A percentile compares a stretch with the other conserved stretches of the same genome.
Evolutionary conservation across 2,797 vertebrate species (phyloP).

Genomic region (Hybognathus amarus): DNA sequence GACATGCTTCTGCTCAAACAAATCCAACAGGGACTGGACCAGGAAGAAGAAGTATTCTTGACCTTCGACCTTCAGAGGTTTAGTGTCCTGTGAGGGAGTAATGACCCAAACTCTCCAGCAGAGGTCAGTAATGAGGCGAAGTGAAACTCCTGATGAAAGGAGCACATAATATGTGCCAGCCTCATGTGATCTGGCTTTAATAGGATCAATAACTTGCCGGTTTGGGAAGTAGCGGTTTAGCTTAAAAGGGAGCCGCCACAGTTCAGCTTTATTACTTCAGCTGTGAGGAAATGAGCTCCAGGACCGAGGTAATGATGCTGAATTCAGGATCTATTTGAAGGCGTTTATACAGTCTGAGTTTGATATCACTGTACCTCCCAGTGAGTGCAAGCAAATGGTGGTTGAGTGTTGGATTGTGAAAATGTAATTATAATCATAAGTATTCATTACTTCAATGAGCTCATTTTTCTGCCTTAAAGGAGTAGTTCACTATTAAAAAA

Average conservation of each 20-base stretch:
- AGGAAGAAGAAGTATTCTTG: not conserved
- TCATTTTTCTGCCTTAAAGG: too few relatives aligned
- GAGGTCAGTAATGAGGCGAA: conserved; percentile 77
- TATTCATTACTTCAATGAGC: too few relatives aligned
- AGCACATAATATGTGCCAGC: conserved; percentile 67
- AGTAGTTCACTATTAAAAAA: too few relatives aligned
- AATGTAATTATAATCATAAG: too few relatives aligned
- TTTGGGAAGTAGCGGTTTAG: conserved; percentile 67
- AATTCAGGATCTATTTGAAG: not conserved
- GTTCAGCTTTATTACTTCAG: conserved; percentile 67
- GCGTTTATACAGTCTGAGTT: not conserved
- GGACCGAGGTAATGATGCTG: conserved; percentile 18
- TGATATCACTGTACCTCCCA: conserved; percentile 6
- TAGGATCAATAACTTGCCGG: conserved; percentile 66
- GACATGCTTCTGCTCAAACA: not conserved
- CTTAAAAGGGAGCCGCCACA: conserved; percentile 57
- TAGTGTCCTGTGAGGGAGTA: conserved; percentile 34
- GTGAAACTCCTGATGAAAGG: conserved; percentile 78
- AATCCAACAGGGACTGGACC: conserved; percentile 3
- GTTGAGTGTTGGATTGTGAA: not conserved
- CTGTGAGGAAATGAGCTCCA: conserved; percentile 71
- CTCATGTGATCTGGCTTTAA: conserved; percentile 75
- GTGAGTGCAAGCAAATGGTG: not conserved
- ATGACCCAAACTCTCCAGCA: conserved; percentile 70
- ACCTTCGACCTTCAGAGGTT: not conserved